Evolutionary conservation across 1,140 invertebrate species (phyloP).

Genomic region (Brachionus calyciflorus): DNA sequence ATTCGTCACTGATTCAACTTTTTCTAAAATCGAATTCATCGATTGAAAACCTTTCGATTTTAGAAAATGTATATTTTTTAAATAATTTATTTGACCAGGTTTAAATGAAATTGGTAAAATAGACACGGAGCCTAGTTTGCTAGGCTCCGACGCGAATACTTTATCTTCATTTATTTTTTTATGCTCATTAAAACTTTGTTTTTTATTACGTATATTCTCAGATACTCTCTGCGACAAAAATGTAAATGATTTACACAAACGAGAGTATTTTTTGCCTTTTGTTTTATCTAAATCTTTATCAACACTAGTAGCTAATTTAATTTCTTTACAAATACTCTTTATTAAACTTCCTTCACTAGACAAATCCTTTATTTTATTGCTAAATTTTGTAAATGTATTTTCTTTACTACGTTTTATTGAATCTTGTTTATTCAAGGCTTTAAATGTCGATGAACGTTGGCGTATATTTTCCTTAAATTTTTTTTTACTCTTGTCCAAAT

Average conservation of each 20-base stretch:
- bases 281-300: background rate
- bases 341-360: constrained; percentile 32
- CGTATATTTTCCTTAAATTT: background rate
- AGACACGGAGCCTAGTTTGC: background rate
- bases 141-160: constrained; percentile 13
- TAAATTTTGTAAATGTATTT: constrained; percentile 25
- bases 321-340: constrained; percentile 42
- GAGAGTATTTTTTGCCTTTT: constrained; percentile 31
- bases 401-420: background rate
- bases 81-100: constrained; percentile 15
- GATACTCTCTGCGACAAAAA: constrained; percentile 22
- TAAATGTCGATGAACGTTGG: constrained; percentile 16
- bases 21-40: constrained; percentile 36
- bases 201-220: constrained; percentile 16
- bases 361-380: constrained; percentile 31
- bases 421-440: constrained; percentile 19
- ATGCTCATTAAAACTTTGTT: background rate
- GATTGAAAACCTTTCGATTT: constrained; percentile 35
- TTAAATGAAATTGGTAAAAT: constrained; percentile 16
- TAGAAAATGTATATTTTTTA: constrained; percentile 31
- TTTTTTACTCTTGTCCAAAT: constrained; percentile 12
- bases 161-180: constrained; percentile 7
- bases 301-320: constrained; percentile 31
- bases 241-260: constrained; percentile 34
- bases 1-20: constrained; percentile 8